Base-by-base conservation (phyloP, 2,888 invertebrate species). In the Sarcophaga carnaria region DNA sequence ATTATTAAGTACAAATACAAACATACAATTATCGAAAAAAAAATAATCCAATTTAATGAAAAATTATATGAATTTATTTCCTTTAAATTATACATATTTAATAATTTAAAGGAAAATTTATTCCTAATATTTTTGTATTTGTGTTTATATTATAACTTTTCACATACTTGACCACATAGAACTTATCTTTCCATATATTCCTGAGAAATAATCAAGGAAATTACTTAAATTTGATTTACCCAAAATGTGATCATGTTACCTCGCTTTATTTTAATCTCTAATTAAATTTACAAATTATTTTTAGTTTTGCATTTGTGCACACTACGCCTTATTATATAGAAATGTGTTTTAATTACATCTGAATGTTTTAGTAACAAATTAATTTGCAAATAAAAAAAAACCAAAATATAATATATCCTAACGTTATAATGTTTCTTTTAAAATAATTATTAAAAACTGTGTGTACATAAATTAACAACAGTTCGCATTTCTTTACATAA, bases 311-410 rank as follows among this genome's bases (percentile, higher is more conserved):
- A 91, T 92, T 92, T 54, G 54, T 91, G 92, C 92, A 92, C 92
- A 93, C 92, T 93, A 91, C 92, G 92, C 92, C 91, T 92, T 92
- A 90, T 89, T 69, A 47, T 77, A 45, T 77, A 45, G 10, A 77
- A 45, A 12, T 37, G 12, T 66, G 67, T 77, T 77, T 22, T 14
- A 45, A 59, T n/a, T 67, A 60, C 22, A 22, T 37, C 14, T 77
- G 20, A 37, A 59, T 59, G 4, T 45, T 67, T 37, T 67, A 22
- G 49, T 22, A 67, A 77, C 20, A 71, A 62, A 3, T 27, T 12
- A 45, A 4, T 25, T 22, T 22, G 45, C 12, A 60, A 47, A 64
- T 25, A 25, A 63, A 63, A 64, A 22, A 14, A 47, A 62, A 62
- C 20, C 45, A 62, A 27, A 20, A 72, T 12, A 37, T 20, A 72